A percentile compares a stretch with the other conserved stretches of the same genome.
Conservation (phyloP, 2,888 invertebrate species). For the Trisateles emortualis region DNA sequence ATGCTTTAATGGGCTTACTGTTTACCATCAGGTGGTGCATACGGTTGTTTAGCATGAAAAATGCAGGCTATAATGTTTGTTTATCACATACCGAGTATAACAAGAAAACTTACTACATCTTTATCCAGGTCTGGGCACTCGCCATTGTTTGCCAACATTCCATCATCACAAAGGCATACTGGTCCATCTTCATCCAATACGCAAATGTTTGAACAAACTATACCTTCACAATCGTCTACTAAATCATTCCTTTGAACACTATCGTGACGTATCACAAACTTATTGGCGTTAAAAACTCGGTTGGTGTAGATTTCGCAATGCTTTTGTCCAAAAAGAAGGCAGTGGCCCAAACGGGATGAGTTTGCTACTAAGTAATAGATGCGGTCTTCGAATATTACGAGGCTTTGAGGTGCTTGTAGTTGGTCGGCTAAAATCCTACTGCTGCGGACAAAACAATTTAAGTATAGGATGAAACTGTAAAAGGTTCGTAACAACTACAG, state of each 20-base stretch:
- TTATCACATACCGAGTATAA: too few species aligned
- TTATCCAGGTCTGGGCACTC: slow-evolving; percentile 50
- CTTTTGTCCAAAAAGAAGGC: slow-evolving; percentile 83
- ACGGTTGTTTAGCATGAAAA: too few species aligned
- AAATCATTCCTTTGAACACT: slow-evolving; percentile 65
- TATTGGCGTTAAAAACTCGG: slow-evolving; percentile 65
- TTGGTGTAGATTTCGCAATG: slow-evolving; percentile 80
- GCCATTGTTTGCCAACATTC: slow-evolving; percentile 57
- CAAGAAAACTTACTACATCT: slow-evolving; percentile 56
- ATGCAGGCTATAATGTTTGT: too few species aligned
- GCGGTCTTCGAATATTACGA: slow-evolving; percentile 92
- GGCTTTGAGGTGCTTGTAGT: slow-evolving; percentile 87
- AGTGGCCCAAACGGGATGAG: slow-evolving; percentile 86
- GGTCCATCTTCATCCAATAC: slow-evolving; percentile 74
- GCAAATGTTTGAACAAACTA: slow-evolving; percentile 88
- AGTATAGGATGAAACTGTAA: neutral
- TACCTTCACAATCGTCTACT: slow-evolving; percentile 77
- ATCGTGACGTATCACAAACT: slow-evolving; percentile 66
- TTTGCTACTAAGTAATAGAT: slow-evolving; percentile 90
- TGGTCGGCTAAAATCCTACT: slow-evolving; percentile 75
- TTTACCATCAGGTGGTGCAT: too few species aligned
- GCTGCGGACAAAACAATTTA: slow-evolving; percentile 51
- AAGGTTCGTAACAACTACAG: too few species aligned
- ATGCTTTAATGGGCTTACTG: too few species aligned
- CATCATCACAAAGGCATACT: slow-evolving; percentile 86